Evolutionary conservation across 2,797 vertebrate species (phyloP).

Genomic region (Peromyscus attwateri): DNA sequence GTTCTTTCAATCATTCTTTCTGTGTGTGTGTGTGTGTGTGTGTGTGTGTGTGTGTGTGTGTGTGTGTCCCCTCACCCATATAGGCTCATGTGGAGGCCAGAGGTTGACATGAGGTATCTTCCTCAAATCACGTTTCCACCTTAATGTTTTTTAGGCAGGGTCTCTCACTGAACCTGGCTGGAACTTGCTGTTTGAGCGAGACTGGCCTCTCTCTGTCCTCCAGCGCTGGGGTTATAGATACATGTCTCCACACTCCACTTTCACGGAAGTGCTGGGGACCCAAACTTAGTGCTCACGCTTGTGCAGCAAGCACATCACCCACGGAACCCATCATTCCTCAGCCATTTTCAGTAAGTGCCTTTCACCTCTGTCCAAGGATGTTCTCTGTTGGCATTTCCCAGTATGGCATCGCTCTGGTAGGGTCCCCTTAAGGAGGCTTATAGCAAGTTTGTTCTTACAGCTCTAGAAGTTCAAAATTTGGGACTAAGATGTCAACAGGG

Average conservation of each 20-base stretch:
- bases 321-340: neutral
- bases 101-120: neutral
- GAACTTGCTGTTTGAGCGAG: neutral
- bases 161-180: neutral
- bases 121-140: neutral
- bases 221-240: too few relatives aligned
- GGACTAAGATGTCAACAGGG: rapidly evolving
- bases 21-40: neutral
- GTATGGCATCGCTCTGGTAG: neutral
- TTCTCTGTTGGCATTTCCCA: neutral
- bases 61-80: neutral
- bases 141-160: neutral
- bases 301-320: too few relatives aligned
- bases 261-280: neutral
- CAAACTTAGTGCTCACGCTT: neutral
- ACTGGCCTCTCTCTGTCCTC: neutral
- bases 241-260: too few relatives aligned
- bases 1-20: neutral
- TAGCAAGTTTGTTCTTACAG: neutral
- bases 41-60: neutral
- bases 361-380: neutral
- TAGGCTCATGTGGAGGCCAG: neutral
- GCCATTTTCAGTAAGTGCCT: neutral
- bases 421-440: neutral
- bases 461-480: neutral